Base-by-base conservation (phyloP, 2,797 vertebrate species). In the Iguana delicatissima region DNA sequence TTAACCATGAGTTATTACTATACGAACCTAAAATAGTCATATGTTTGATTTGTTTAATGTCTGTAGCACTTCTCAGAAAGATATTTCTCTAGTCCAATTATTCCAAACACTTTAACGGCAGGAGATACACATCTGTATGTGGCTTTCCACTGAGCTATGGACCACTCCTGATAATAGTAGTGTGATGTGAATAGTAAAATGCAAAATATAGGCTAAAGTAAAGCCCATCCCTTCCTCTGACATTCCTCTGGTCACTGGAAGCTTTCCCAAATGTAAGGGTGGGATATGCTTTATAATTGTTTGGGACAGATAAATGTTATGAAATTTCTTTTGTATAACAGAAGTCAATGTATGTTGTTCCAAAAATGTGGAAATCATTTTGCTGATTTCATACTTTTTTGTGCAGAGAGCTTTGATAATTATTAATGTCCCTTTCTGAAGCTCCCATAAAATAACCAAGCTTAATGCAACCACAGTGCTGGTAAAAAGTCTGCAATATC, bases 391-490 rank as follows among this genome's bases (percentile, higher is more conserved):
- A 87, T 84, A n/a, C n/a, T 83, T 52, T 72, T 55, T 20, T n/a
- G 6, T 24, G 32, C 62, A 93, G 89, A 83, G 50, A 8, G 3
- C 88, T 82, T 80, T 92, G 67, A 18, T 42, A 84, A 85, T 93
- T 38, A 69, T 0, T 81, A 83, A 55, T 38, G 20, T 55, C 87
- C 82, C 32, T 12, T 74, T 69, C 26, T 91, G 57, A 87, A 69
- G n/a, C 87, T 91, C 67, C 69, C 5, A 0, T 57, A 80, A 12
- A 87, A 38, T 38, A 69, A 64, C 72, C n/a, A 52, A 7, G 42
- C 0, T 1, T 83, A 92, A 91, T 74, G n/a, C 59, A 90, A 55
- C 26, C 80, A 80, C 0, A 0, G 55, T 85, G 67, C 76, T 89
- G 10, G 89, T 72, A 35, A 81, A 72, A 89, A 76, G 38, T 35